Base-by-base conservation (phyloP, 2,113 vertebrate species). In the Bujurquina vittata region DNA sequence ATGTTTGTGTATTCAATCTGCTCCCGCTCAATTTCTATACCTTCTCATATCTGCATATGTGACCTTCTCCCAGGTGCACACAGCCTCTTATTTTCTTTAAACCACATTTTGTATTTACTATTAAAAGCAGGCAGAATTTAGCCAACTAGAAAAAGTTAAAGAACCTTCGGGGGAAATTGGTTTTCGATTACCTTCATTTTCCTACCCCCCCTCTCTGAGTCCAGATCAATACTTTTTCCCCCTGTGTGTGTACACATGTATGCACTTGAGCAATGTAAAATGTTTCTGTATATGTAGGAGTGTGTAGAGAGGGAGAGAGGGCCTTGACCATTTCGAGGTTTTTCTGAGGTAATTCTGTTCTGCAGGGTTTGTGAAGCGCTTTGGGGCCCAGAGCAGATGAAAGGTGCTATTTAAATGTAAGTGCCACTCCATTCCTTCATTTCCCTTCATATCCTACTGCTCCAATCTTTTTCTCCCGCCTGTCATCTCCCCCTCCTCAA, bases 381-480 rank as follows among this genome's bases (percentile, higher is more conserved):
- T 96, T 96, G 96, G 96, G 95, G 95, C 94, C 95, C 96, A 94
- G 96, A 96, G 95, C 96, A 96, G 95, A 96, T 96, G 95, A 96
- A 96, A 96, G 96, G 95, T 95, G 96, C 96, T 95, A 96, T 96
- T 96, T 96, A 96, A 96, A 96, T 96, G 96, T 96, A 96, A 96
- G 96, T 96, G 95, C 94, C 95, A 95, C 95, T 95, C 90, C 96
- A 96, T 96, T 96, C 95, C 95, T 95, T 95, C 95, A 96, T 95
- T 95, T 95, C 93, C 93, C 94, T 94, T 93, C 93, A 95, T 94
- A 86, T 95, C 93, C 91, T 93, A 86, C 87, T 94, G 93, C 90
- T 93, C 89, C 92, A 80, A 77, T 89, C 88, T 87, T 92, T 92
- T 90, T 85, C 93, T 93, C 78, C 91, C 89, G 88, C 89, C 89